These are phyloP conservation scores for Ectobius pallidus DNA, from an alignment of 2,888 invertebrate genomes.

Conservation along the genomic window DNA sequence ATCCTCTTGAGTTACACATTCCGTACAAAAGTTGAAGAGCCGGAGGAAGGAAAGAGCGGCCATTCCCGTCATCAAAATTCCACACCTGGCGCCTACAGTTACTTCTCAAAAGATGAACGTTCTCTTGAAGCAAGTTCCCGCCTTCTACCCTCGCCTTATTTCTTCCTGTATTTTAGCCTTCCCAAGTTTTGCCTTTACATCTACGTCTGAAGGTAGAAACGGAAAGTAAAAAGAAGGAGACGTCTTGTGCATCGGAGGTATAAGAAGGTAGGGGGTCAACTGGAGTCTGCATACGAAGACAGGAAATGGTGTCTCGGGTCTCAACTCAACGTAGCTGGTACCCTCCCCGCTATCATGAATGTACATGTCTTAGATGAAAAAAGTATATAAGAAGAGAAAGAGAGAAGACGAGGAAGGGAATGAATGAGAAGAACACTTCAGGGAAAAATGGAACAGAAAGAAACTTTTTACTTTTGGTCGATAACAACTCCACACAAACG, in stretches of 20 bases:
- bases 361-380: constrained; percentile 28
- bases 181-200: constrained; percentile 31
- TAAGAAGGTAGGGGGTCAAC: constrained; percentile 7
- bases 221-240: constrained; percentile 8
- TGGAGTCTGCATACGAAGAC: constrained; percentile 35
- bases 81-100: constrained; percentile 37
- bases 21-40: constrained; percentile 27
- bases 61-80: constrained; percentile 40
- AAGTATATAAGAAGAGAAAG: neutral
- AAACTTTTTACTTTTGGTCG: constrained; percentile 14
- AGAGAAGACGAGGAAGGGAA: neutral
- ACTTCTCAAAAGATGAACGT: constrained; percentile 37
- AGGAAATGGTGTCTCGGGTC: constrained; percentile 23
- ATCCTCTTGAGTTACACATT: constrained; percentile 22
- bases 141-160: constrained; percentile 30
- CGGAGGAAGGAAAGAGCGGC: constrained; percentile 20
- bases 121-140: constrained; percentile 14
- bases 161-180: constrained; percentile 33
- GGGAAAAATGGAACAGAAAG: constrained; percentile 21
- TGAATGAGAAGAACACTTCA: constrained; percentile 12
- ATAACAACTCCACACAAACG: neutral
- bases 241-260: neutral
- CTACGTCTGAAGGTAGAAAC: constrained; percentile 21
- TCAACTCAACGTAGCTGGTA: neutral
- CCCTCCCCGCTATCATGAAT: constrained; percentile 29